Evolutionary conservation across 2,797 vertebrate species (phyloP).

Genomic region (Enteromius argenteus): DNA sequence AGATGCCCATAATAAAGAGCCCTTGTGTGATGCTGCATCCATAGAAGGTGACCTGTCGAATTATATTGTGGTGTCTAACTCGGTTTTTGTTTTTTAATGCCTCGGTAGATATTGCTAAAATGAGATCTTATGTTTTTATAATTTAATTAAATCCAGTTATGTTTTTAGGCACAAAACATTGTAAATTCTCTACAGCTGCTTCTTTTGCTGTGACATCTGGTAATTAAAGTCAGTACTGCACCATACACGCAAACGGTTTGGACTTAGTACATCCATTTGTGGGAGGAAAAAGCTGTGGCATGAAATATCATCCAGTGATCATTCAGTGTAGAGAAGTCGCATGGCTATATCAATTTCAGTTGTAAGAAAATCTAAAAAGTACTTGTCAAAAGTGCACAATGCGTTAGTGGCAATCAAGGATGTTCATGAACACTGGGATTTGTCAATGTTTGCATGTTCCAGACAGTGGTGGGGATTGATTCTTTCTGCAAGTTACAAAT

Average conservation of each 20-base stretch:
- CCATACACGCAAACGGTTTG: neutral
- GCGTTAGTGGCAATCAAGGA: neutral
- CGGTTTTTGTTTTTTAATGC: neutral
- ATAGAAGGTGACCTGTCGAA: neutral
- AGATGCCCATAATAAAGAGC: conserved; percentile 3
- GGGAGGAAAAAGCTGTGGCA: neutral
- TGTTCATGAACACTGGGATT: too few species aligned
- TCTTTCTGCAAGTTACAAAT: neutral
- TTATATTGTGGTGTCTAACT: neutral
- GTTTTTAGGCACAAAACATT: neutral
- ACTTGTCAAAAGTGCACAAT: neutral
- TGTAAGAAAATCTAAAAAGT: neutral
- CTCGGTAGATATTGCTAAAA: neutral
- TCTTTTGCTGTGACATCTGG: neutral
- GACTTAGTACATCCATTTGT: conserved; percentile 2
- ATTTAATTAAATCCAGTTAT: neutral
- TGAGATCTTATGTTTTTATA: neutral
- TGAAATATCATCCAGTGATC: neutral
- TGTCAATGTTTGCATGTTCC: neutral
- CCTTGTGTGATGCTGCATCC: neutral
- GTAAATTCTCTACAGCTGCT: conserved; percentile 10
- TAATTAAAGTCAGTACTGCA: conserved; percentile 4
- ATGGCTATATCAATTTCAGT: neutral
- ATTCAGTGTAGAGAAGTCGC: neutral
- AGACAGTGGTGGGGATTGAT: neutral